These are phyloP conservation scores for Adineta ricciae DNA, from an alignment of 2,888 invertebrate genomes.

Conservation along the genomic window DNA sequence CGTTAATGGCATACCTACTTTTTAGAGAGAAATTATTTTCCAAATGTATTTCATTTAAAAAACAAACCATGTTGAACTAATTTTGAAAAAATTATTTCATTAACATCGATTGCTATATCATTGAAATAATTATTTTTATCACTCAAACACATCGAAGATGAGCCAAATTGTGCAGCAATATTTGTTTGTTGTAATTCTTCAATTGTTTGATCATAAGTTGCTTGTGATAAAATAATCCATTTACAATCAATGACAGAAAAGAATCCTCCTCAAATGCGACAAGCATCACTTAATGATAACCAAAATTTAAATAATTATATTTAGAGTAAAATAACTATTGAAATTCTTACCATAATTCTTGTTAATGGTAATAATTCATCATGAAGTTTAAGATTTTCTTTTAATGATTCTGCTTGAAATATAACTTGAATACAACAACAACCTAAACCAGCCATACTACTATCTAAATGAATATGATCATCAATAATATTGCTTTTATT, in stretches of 20 bases:
- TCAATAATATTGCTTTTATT: constrained; percentile 39
- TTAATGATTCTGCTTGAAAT: constrained; percentile 72
- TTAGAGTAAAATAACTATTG: neutral
- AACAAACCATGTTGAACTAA: constrained; percentile 77
- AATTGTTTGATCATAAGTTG: constrained; percentile 83
- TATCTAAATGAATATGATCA: constrained; percentile 59
- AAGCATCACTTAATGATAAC: constrained; percentile 90
- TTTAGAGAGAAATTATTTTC: neutral
- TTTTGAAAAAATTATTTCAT: constrained; percentile 69
- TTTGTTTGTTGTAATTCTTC: constrained; percentile 58
- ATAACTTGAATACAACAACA: constrained; percentile 90
- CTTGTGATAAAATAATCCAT: constrained; percentile 89
- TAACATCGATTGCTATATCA: constrained; percentile 79
- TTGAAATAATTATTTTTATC: constrained; percentile 70
- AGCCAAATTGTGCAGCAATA: constrained; percentile 78
- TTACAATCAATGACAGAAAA: constrained; percentile 89
- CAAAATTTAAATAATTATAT: constrained; percentile 44
- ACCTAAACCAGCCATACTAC: constrained; percentile 99
- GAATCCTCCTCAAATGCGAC: constrained; percentile 83
- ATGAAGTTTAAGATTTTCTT: constrained; percentile 69
- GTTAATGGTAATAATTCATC: constrained; percentile 92
- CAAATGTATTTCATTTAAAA: constrained; percentile 50
- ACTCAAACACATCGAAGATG: constrained; percentile 89
- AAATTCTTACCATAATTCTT: constrained; percentile 66
- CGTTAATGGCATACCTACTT: constrained; percentile 72